Evolutionary conservation across 2,888 invertebrate genomes (phyloP), one percentile per base, ranked within the genome.

Genomic region (Drosophila meridionalis): DNA sequence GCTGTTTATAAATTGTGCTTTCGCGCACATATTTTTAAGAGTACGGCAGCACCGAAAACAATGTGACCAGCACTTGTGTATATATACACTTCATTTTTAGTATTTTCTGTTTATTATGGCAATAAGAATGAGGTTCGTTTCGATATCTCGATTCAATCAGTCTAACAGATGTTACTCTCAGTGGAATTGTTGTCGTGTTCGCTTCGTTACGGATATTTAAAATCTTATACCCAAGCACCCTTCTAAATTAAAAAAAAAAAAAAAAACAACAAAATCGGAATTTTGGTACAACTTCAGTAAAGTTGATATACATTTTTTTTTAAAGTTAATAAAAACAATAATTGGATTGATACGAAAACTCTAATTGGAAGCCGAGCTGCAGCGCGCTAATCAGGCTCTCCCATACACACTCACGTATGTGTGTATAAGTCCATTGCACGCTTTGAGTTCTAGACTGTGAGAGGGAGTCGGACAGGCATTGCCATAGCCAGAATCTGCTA

Each of bases 151-250:
- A n/a, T 57, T 28, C 20, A 64, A 67, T 4, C 70, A 69, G 47
- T 0, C 32, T 52, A 79, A 68, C 78, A 80, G 62, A 80, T 78
- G 80, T 80, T 71, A 78, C 80, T 80, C 75, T 79, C 65, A 73
- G 82, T 82, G 65, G 56, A 79, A 68, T 76, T 76, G 68, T 82
- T 76, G 69, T 68, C 72, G 75, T 65, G 80, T 76, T 61, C 76
- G 66, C 43, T 68, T 79, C 75, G 66, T 34, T 60, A 70, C 83
- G 80, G 76, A 68, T 73, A 30, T 59, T 53, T 65, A n/a, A 59
- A 59, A 14, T 56, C 50, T 61, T 40, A 40, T 59, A 62, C 59
- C 57, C 65, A 63, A 74, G 34, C 52, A 74, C 20, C 26, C 47
- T 58, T 34, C 47, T 32, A 30, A 59, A 12, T 32, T 26, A 14